Evolutionary conservation across 2,113 vertebrate species (phyloP).

Genomic region (Aspiorhynchus laticeps): DNA sequence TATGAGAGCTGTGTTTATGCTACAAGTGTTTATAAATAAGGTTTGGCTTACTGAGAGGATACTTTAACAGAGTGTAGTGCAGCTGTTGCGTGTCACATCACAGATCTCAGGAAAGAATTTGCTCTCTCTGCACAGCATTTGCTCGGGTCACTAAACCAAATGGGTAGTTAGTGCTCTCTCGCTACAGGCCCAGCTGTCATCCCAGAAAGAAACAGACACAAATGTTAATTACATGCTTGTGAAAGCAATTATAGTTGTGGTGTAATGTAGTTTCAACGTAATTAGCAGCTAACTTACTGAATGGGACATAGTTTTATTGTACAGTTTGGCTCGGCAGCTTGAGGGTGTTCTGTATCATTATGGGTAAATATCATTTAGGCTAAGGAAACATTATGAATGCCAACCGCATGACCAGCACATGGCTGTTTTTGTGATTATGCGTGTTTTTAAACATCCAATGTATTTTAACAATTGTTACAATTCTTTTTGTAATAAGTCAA

Average conservation of each 20-base stretch:
- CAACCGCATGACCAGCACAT: neutral
- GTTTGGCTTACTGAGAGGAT: slow-evolving; percentile 27
- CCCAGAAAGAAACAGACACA: slow-evolving; percentile 40
- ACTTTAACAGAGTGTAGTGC: slow-evolving; percentile 43
- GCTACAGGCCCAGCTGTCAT: slow-evolving; percentile 69
- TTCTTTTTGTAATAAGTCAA: neutral
- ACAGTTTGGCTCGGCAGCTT: slow-evolving; percentile 3
- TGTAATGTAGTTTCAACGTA: slow-evolving; percentile 45
- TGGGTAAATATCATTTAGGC: neutral
- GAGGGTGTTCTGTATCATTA: slow-evolving; percentile 30
- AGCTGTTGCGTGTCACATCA: slow-evolving; percentile 68
- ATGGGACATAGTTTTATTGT: slow-evolving; percentile 16
- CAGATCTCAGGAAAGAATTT: slow-evolving; percentile 59
- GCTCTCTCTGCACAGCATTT: slow-evolving; percentile 70
- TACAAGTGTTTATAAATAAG: slow-evolving; percentile 44
- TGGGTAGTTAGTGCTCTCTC: slow-evolving; percentile 69
- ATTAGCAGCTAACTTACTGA: slow-evolving; percentile 44
- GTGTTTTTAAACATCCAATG: neutral
- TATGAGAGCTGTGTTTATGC: slow-evolving; percentile 39
- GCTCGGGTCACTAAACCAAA: slow-evolving; percentile 63
- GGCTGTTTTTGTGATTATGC: neutral
- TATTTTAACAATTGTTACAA: neutral
- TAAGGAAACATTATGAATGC: slow-evolving; percentile 13
- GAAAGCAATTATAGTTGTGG: slow-evolving; percentile 45
- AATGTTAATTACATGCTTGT: slow-evolving; percentile 34